Base-by-base conservation (phyloP, 2,797 vertebrate species). In the Leptatherina wallacei region DNA sequence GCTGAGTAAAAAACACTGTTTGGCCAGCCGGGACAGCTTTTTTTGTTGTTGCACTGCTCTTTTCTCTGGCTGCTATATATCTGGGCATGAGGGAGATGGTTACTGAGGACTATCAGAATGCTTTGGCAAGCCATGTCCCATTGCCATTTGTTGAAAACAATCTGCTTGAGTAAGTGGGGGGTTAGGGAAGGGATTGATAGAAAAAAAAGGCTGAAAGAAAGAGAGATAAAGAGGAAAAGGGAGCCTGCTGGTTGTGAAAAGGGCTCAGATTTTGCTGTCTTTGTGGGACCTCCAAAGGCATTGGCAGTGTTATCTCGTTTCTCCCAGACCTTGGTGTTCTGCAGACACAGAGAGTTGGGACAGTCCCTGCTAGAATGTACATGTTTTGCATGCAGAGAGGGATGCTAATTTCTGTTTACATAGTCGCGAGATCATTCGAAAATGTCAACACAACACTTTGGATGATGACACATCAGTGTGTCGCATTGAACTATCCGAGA, bases 261-360 rank as follows among this genome's bases (percentile, higher is more conserved):
- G 77, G 77, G 65, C 77, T 73, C 47, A 68, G 65, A 80, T 76
- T 84, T 33, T 18, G 62, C 33, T 36, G 71, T 78, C 77, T 84
- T 89, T 88, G 80, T 82, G 82, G 80, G 81, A 85, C 70, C 49
- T 86, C 79, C 78, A 83, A 78, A 85, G 85, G 85, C 85, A 73
- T 78, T 65, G 73, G 65, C 63, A 54, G 74, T 57, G 77, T 91
- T 90, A 92, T 89, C 89, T 88, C 27, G 47, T 32, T 44, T 30
- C 78, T 80, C 69, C 73, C 87, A 87, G 88, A 82, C 84, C 55
- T 65, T 16, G 30, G 77, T 71, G 66, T 74, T 61, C 69, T 80
- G 85, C 82, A 59, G 81, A 67, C 80, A 52, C 57, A 76, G 84
- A 86, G 78, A 85, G 78, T 3, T 70, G 81, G 77, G 40, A 77